Percentiles rank a stretch among this genome's conserved stretches.
Conservation (phyloP, 2,888 invertebrate species). For the Tipula unca region DNA sequence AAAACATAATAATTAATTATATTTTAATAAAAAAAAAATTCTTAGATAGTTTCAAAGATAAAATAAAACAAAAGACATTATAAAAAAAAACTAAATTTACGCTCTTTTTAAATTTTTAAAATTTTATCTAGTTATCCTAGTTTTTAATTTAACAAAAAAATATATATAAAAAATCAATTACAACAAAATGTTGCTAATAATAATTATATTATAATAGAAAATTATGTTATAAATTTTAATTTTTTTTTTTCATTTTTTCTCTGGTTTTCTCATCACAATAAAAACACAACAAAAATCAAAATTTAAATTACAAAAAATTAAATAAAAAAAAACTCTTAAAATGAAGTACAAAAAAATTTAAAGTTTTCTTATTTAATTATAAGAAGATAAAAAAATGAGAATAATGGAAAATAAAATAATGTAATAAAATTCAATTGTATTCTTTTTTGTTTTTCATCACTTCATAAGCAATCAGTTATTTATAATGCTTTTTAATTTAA, state of each 20-base stretch:
- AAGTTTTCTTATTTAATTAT: slow-evolving; percentile 3
- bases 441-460: not conserved
- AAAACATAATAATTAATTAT: not conserved
- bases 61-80: slow-evolving; percentile 14
- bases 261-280: slow-evolving; percentile 2
- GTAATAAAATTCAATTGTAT: not conserved
- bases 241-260: not conserved
- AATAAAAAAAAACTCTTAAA: not conserved
- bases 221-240: not conserved
- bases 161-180: not conserved
- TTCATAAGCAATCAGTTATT: not conserved
- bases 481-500: not conserved
- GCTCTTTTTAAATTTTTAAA: not conserved
- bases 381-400: not conserved
- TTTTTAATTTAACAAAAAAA: slow-evolving; percentile 2
- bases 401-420: not conserved
- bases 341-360: not conserved
- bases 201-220: not conserved
- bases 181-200: not conserved
- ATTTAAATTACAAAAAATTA: not conserved
- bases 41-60: slow-evolving; percentile 14
- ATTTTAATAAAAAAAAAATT: not conserved
- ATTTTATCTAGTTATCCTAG: slow-evolving; percentile 8
- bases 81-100: not conserved
- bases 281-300: not conserved